Base-by-base conservation (phyloP, 2,113 vertebrate species). In the Vanacampus margaritifer region DNA sequence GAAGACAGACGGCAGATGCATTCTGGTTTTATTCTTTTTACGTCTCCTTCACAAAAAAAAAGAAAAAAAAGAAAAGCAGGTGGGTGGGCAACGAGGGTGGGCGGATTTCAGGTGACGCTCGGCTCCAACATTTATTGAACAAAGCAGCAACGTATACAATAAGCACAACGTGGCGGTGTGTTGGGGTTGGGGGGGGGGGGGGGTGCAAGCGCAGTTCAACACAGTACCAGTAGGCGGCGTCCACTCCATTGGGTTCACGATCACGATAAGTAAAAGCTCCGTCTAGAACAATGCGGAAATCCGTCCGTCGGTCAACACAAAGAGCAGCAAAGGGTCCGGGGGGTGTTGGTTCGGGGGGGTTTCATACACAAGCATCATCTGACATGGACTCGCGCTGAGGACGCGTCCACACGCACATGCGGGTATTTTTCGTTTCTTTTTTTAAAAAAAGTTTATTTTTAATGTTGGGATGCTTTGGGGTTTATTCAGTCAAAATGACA, bases 211-310 rank as follows among this genome's bases (percentile, higher is more conserved):
- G 78, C 85, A 89, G 84, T 79, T 86, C 79, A 87, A 87, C 81
- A 84, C 81, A 77, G 80, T 79, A 83, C 86, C 88, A 86, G 81
- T 73, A 79, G 85, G 82, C 75, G 78, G 81, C 67, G 74, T 86
- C 81, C 87, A 86, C 86, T 84, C 79, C 80, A 72, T 81, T 81
- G 79, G 81, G 77, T 77, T 88, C 88, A 88, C 85, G 63, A 89
- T 89, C 86, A 90, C 89, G 56, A 85, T 85, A 87, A 86, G 76
- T 82, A 90, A 83, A 86, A 85, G 77, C 82, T 89, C 75, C 35
- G 32, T 54, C 85, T 83, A 84, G 77, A 86, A 83, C 82, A 78
- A 79, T 82, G 85, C 81, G 23, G 37, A 81, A 86, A 84, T 89
- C 83, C 84, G 80, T 86, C 76, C 79, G 75, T 87, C 82, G 81